A percentile compares a stretch with the other conserved stretches of the same genome.
These are phyloP conservation scores for Pangasianodon gigas DNA, from an alignment of 2,113 vertebrate species.

Conservation along the genomic window DNA sequence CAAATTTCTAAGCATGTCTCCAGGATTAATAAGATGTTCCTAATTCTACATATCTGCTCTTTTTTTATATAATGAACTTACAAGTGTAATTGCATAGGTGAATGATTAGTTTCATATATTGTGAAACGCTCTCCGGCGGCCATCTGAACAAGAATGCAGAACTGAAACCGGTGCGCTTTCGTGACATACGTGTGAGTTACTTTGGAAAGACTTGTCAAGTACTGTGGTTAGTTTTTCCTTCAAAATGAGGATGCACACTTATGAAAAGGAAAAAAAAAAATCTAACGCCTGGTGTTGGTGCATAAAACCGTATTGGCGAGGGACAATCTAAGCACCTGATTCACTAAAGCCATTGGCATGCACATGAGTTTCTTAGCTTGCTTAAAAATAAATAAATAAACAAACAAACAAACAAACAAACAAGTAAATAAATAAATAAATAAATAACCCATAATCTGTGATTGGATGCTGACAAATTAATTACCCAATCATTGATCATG, in stretches of 20 bases:
- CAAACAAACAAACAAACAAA: not conserved
- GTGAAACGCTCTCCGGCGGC: not conserved
- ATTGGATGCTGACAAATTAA: constrained; percentile 11
- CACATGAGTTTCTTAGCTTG: not conserved
- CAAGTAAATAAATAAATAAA: not conserved
- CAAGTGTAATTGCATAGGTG: constrained; percentile 33
- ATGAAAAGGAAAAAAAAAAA: constrained; percentile 7
- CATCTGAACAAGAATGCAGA: not conserved
- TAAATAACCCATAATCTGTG: not conserved
- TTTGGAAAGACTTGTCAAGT: constrained; percentile 40
- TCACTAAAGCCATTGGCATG: constrained; percentile 32
- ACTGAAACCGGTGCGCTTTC: not conserved
- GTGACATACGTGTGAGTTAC: not conserved
- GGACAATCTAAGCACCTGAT: constrained; percentile 45
- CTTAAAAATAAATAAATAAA: not conserved
- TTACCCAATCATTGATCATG: not conserved
- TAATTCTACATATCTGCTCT: not conserved
- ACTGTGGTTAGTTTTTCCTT: not conserved
- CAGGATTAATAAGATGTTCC: constrained; percentile 8
- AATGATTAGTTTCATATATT: constrained; percentile 15
- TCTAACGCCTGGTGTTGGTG: constrained; percentile 38
- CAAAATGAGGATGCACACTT: constrained; percentile 34
- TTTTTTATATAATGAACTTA: not conserved
- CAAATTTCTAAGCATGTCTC: not conserved
- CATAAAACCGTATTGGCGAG: constrained; percentile 51